Evolutionary conservation across 2,113 vertebrate species (phyloP).

Genomic region (Passer domesticus): DNA sequence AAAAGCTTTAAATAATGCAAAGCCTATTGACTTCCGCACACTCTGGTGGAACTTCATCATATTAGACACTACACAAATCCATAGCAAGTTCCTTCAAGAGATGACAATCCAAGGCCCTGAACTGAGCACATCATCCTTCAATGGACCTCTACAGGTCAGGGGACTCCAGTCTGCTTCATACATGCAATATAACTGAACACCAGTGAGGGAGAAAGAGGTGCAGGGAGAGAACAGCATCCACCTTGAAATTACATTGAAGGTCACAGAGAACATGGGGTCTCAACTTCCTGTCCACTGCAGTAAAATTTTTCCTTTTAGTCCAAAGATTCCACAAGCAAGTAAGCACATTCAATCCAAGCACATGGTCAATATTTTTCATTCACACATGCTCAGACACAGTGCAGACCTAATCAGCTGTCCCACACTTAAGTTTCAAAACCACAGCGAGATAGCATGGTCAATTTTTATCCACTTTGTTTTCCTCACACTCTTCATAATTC

Average conservation of each 20-base stretch:
- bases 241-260: background rate
- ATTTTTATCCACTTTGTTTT: background rate
- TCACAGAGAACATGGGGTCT: background rate
- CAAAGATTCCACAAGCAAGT: background rate
- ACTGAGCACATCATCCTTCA: background rate
- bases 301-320: background rate
- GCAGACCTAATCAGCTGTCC: background rate
- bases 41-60: background rate
- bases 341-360: background rate
- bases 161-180: background rate
- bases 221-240: background rate
- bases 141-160: background rate
- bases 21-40: background rate
- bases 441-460: background rate
- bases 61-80: background rate
- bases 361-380: background rate
- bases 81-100: background rate
- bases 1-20: background rate
- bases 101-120: background rate
- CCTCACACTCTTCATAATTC: background rate
- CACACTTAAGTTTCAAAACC: background rate
- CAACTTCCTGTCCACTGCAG: background rate
- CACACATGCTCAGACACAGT: background rate
- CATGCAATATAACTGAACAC: rapidly evolving
- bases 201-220: background rate